These are phyloP conservation scores for Ranitomeya variabilis DNA, from an alignment of 2,113 vertebrate species.

Conservation along the genomic window DNA sequence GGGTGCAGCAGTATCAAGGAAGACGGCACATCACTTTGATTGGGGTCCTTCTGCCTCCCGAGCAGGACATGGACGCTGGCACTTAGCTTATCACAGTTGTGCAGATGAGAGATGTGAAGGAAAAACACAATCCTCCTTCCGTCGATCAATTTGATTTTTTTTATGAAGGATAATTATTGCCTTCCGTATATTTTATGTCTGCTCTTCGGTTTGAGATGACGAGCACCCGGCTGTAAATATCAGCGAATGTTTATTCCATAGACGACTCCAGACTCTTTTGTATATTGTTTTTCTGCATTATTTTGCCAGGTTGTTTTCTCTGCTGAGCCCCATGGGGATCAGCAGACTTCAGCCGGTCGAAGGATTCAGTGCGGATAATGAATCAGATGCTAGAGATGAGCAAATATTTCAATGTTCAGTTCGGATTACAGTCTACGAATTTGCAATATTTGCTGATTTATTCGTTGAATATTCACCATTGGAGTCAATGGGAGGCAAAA, in stretches of 20 bases:
- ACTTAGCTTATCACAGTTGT: constrained; percentile 4
- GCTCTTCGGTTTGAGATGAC: not conserved
- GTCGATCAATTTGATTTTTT: constrained; percentile 31
- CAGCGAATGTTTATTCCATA: not conserved
- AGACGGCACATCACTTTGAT: constrained; percentile 10
- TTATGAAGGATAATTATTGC: constrained; percentile 23
- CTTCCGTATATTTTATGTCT: not conserved
- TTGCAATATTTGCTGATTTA: too few relatives aligned
- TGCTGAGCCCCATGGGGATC: constrained; percentile 9
- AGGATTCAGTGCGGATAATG: constrained; percentile 40
- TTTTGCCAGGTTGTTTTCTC: constrained; percentile 42
- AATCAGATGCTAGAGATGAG: not conserved
- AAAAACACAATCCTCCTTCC: not conserved
- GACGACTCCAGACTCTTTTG: not conserved
- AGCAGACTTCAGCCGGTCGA: constrained; percentile 32
- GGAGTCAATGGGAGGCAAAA: too few relatives aligned
- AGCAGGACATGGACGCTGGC: constrained; percentile 1
- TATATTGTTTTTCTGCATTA: constrained; percentile 29
- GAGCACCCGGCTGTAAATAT: not conserved
- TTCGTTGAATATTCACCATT: too few relatives aligned
- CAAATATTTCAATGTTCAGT: too few relatives aligned
- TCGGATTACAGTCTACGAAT: too few relatives aligned
- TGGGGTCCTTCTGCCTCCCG: not conserved
- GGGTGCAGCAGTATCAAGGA: not conserved
- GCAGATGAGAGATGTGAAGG: constrained; percentile 25